phyloP scores from a whole-genome alignment of 92 coral and sea anemone genomes.

The Palythoa grandis region DNA sequence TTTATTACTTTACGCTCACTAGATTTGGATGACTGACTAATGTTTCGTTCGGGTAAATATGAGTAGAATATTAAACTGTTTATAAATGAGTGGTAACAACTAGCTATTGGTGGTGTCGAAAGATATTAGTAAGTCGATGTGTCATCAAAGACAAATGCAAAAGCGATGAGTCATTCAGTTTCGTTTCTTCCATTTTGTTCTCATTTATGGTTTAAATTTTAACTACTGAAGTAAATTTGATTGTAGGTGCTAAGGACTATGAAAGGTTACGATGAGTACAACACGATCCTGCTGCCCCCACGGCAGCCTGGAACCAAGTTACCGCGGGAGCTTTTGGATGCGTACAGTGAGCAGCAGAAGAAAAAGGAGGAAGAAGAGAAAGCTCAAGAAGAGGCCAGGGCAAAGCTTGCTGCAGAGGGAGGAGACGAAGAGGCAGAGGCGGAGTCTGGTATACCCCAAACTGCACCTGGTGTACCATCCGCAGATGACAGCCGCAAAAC shows the following conservation, averaged over 20 bases:
- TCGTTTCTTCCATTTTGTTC: too few species aligned
- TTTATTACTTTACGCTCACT: too few species aligned
- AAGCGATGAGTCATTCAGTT: too few species aligned
- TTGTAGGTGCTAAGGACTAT: constrained; percentile 87
- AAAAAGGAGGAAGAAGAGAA: constrained; percentile 90
- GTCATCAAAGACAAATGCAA: too few species aligned
- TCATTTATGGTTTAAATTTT: too few species aligned
- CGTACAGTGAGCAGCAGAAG: constrained; percentile 83
- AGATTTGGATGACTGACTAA: too few species aligned
- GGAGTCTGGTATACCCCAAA: constrained; percentile 45
- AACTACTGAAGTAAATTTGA: too few species aligned
- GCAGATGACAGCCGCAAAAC: constrained; percentile 48
- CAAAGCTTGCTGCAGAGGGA: constrained; percentile 67
- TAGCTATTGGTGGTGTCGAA: too few species aligned
- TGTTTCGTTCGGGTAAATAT: too few species aligned
- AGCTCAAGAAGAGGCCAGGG: constrained; percentile 81
- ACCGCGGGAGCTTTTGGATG: constrained; percentile 79
- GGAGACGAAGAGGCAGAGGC: constrained; percentile 62
- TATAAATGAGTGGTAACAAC: too few species aligned
- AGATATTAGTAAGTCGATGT: too few species aligned
- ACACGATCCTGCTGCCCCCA: constrained; percentile 95
- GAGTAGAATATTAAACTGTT: too few species aligned
- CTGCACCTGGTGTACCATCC: constrained; percentile 51
- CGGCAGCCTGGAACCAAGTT: constrained; percentile 89
- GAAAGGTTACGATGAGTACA: constrained; percentile 99